Base-by-base conservation (phyloP, 1,140 invertebrate species). In the Drosophila fuyamai region DNA sequence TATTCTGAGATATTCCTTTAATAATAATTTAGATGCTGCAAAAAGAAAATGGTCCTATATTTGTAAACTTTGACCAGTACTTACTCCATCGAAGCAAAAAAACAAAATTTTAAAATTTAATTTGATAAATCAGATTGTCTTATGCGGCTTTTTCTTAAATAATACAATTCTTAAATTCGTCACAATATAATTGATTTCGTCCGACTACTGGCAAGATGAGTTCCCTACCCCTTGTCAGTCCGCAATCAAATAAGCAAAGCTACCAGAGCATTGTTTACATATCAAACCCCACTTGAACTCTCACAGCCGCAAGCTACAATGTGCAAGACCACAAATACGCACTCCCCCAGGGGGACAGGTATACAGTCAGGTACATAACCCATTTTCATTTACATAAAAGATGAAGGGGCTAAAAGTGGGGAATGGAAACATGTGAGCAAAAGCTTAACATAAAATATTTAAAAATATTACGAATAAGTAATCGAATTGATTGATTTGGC, bases 401-500 rank as follows among this genome's bases (percentile, higher is more conserved):
- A 35, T 10, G 13, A 35, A 51, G 29, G 48, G 27, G 38, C 16
- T 55, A n/a, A 56, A n/a, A 56, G 9, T 23, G 18, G 35, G 23
- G 36, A 38, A 43, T 23, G 48, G 40, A 27, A 66, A 77, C 56
- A 71, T 77, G 47, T 60, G 71, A 72, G 67, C 76, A 85, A 78
- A 65, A 75, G 81, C 74, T 81, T 62, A 71, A 67, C 81, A 81
- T 85, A 59, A 85, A 85, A 85, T 81, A 85, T 85, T 85, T 85
- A 85, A 71, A 85, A 85, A 81, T 81, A 85, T 85, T 85, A 67
- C 81, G 79, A 85, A 85, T 85, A 80, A 81, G 81, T 85, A 85
- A 85, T 85, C 81, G 81, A 85, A 81, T 85, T 81, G 81, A 85
- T 85, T 85, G 81, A 85, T 85, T 85, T 85, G 71, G 81, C 81